phyloP scores from a whole-genome alignment of 64 coral and sea anemone species.

The Actinia tenebrosa region DNA sequence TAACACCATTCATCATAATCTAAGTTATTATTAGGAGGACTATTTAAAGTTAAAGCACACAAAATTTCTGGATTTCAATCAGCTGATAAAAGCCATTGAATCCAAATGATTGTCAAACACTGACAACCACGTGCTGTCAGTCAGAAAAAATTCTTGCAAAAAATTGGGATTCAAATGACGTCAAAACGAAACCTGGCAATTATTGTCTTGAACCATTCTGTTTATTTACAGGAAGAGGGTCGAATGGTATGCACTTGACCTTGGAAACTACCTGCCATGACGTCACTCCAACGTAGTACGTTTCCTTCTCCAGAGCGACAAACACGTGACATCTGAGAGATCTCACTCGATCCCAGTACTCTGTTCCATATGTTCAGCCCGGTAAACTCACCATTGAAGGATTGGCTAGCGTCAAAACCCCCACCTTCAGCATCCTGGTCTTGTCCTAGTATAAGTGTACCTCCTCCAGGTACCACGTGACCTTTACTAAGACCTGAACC shows the following conservation, averaged over 20 bases:
- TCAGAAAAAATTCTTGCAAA: no score
- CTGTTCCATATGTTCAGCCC: slow-evolving; percentile 43
- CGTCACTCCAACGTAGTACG: slow-evolving; percentile 13
- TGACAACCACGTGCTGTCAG: no score
- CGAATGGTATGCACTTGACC: not conserved
- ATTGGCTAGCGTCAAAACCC: not conserved
- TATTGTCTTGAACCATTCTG: no score
- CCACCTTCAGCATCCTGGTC: slow-evolving; percentile 35
- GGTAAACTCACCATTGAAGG: slow-evolving; percentile 26
- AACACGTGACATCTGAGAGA: slow-evolving; percentile 11
- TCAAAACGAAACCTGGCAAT: no score
- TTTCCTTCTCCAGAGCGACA: not conserved
- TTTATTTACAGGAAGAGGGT: not conserved
- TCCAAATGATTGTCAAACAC: no score
- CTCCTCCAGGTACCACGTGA: not conserved
- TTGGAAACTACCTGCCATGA: not conserved
- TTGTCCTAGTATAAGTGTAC: slow-evolving; percentile 26
- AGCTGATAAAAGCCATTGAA: no score
- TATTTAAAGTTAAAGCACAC: no score
- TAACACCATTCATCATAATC: no score
- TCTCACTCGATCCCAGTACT: slow-evolving; percentile 9
- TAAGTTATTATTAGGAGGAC: no score
- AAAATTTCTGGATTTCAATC: no score
- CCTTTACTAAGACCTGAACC: slow-evolving; percentile 3
- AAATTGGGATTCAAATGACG: no score